These are phyloP conservation scores for Drosophila kohkoa DNA, from an alignment of 1,140 invertebrate species.

Conservation along the genomic window DNA sequence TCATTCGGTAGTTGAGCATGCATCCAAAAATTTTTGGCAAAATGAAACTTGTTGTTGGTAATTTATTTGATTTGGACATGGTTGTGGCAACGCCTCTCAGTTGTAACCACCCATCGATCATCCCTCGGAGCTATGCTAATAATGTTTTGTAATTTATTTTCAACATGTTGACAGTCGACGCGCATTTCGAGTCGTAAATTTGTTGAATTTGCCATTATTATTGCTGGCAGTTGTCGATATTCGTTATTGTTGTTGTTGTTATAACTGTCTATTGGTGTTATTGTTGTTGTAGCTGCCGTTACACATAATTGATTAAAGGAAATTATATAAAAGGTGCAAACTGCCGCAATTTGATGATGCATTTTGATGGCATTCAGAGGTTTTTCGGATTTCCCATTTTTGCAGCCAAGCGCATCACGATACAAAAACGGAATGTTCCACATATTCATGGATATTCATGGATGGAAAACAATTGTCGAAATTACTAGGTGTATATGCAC, in stretches of 20 bases:
- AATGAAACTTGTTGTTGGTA: slow-evolving; percentile 48
- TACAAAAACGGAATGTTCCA: slow-evolving; percentile 2
- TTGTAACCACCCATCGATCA: slow-evolving; percentile 29
- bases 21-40: background rate
- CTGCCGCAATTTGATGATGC: slow-evolving; percentile 58
- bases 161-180: slow-evolving; percentile 76
- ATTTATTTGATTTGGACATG: slow-evolving; percentile 65
- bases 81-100: slow-evolving; percentile 38
- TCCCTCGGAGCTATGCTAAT: slow-evolving; percentile 63
- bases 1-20: background rate
- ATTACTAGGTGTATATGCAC: slow-evolving; percentile 5
- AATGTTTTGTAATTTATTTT: slow-evolving; percentile 80
- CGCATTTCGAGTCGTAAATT: slow-evolving; percentile 69
- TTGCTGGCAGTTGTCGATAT: slow-evolving; percentile 44
- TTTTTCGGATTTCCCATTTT: slow-evolving; percentile 40
- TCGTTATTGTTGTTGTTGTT: slow-evolving; percentile 17
- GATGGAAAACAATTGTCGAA: background rate
- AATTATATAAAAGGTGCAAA: slow-evolving; percentile 76
- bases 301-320: slow-evolving; percentile 75
- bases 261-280: slow-evolving; percentile 12
- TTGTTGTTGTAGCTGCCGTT: slow-evolving; percentile 55
- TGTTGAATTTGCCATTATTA: slow-evolving; percentile 67
- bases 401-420: slow-evolving; percentile 4
- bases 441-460: background rate
- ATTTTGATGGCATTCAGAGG: slow-evolving; percentile 47